Percentiles rank a stretch among this genome's conserved stretches.
Conservation (phyloP, 2,888 invertebrate genomes). For the Drosophila anomalipes region DNA sequence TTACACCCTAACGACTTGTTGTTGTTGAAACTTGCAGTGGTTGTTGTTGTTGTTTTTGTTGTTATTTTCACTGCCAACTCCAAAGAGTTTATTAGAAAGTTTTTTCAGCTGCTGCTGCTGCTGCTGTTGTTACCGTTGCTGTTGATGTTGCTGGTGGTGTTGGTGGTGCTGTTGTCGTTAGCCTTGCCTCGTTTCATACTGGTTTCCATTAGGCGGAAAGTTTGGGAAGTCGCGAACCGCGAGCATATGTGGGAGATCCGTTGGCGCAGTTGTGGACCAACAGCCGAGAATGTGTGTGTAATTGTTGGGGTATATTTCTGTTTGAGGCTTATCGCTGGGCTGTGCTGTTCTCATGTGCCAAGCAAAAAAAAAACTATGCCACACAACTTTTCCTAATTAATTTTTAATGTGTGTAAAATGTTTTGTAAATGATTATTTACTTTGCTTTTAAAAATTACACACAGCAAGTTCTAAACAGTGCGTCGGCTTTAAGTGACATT, state of each 20-base stretch:
- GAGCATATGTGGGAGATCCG: slow-evolving; percentile 48
- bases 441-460: slow-evolving; percentile 23
- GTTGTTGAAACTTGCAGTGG: slow-evolving; percentile 18
- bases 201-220: slow-evolving; percentile 56
- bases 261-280: background rate
- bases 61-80: slow-evolving; percentile 52
- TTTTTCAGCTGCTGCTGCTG: slow-evolving; percentile 55
- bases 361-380: slow-evolving; percentile 73
- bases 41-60: slow-evolving; percentile 35
- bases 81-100: slow-evolving; percentile 74
- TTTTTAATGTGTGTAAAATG: slow-evolving; percentile 77
- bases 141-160: background rate
- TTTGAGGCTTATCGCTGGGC: slow-evolving; percentile 63
- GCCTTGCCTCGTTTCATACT: slow-evolving; percentile 46
- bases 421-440: slow-evolving; percentile 64
- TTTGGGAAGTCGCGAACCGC: slow-evolving; percentile 52
- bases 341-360: slow-evolving; percentile 53
- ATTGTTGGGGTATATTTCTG: slow-evolving; percentile 21
- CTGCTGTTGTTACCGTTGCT: background rate
- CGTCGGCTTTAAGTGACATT: background rate
- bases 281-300: slow-evolving; percentile 5
- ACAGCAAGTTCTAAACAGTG: slow-evolving; percentile 11
- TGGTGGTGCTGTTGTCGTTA: slow-evolving; percentile 33
- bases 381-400: slow-evolving; percentile 73
- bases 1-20: slow-evolving; percentile 54